A percentile compares a stretch with the other conserved stretches of the same genome.
Evolutionary conservation across 2,797 vertebrate species (phyloP).

Genomic region (Pseudochirops corinnae): DNA sequence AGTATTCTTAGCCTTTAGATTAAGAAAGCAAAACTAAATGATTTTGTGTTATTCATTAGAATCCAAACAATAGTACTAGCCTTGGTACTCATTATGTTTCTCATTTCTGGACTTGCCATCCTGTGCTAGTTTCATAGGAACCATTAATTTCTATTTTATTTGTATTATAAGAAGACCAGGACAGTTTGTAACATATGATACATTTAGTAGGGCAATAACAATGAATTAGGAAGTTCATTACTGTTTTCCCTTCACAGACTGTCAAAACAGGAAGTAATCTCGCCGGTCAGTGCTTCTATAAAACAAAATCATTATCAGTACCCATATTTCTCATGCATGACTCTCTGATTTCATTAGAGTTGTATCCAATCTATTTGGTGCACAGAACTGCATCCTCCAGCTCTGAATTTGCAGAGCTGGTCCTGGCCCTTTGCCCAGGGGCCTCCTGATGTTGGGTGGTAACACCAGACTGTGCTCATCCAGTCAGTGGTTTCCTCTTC

Average conservation of each 20-base stretch:
- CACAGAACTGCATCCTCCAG: not conserved
- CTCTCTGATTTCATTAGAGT: not conserved
- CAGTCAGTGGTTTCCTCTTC: not conserved
- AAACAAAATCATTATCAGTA: conserved; percentile 13
- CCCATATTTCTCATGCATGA: not conserved
- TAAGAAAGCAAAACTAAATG: not conserved
- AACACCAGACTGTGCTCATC: not conserved
- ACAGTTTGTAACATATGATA: not conserved
- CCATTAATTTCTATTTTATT: conserved; percentile 40
- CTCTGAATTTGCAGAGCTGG: not conserved
- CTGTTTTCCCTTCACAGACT: not conserved
- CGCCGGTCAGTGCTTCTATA: not conserved
- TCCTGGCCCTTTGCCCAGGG: not conserved
- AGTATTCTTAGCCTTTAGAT: conserved; percentile 6
- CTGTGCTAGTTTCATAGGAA: not conserved
- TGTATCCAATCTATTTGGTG: not conserved
- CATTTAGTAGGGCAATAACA: not conserved
- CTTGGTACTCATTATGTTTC: conserved; percentile 29
- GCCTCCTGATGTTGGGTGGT: not conserved
- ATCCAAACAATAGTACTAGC: not conserved
- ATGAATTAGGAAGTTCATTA: conserved; percentile 4
- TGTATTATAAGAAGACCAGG: conserved; percentile 6
- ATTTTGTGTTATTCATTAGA: conserved; percentile 10
- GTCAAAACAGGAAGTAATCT: conserved; percentile 1
- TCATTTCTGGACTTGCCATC: conserved; percentile 7